Conservation (phyloP, 2,888 invertebrate species). For the Drosophila eohydei region DNA sequence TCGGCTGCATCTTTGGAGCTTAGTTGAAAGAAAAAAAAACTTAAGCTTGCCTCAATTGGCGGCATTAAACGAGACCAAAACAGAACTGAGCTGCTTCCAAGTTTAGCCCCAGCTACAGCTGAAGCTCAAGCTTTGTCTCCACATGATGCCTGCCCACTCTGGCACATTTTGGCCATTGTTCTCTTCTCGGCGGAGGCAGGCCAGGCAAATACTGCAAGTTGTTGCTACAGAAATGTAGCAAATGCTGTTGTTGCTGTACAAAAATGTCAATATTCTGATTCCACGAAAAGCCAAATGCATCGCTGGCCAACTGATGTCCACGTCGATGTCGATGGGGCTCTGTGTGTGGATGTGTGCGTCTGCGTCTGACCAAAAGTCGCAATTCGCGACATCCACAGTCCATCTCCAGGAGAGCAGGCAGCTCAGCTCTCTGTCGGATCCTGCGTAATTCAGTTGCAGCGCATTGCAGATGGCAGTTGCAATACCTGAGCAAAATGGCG, state of each 20-base stretch:
- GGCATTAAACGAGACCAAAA: constrained; percentile 75
- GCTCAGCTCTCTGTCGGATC: constrained; percentile 36
- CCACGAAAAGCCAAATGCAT: constrained; percentile 78
- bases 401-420: constrained; percentile 42
- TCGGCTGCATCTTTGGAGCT: constrained; percentile 50
- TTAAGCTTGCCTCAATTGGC: constrained; percentile 82
- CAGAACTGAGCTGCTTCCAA: constrained; percentile 46
- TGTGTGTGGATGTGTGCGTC: constrained; percentile 6
- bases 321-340: constrained; percentile 29
- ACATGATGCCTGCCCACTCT: constrained; percentile 77
- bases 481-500: constrained; percentile 66
- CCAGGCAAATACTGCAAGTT: constrained; percentile 63
- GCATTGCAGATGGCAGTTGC: constrained; percentile 48
- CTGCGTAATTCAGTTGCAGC: constrained; percentile 75
- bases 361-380: constrained; percentile 31
- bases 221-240: constrained; percentile 61
- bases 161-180: constrained; percentile 77
- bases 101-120: constrained; percentile 35
- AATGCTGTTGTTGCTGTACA: constrained; percentile 60
- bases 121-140: constrained; percentile 59
- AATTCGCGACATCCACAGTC: constrained; percentile 48
- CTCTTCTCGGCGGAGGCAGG: constrained; percentile 35
- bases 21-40: constrained; percentile 43
- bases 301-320: constrained; percentile 58
- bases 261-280: constrained; percentile 84